Conservation (phyloP, 2,113 vertebrate species). For the Potamarius usumacintae region DNA sequence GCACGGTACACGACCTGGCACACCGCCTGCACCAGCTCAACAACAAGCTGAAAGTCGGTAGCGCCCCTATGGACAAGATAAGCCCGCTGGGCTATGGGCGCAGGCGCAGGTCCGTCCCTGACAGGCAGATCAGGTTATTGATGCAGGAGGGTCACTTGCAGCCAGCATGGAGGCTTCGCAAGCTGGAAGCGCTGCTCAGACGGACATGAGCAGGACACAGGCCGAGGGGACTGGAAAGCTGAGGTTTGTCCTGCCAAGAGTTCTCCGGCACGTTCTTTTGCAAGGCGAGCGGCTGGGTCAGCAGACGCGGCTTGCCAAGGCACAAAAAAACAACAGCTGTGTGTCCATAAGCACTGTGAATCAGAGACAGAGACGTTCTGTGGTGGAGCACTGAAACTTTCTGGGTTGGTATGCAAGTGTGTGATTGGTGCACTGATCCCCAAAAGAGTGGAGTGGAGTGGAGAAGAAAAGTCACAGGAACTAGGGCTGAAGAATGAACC, state of each 20-base stretch:
- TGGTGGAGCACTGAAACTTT: conserved; percentile 23
- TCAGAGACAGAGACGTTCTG: conserved; percentile 36
- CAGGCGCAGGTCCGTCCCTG: conserved; percentile 76
- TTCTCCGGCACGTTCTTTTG: conserved; percentile 55
- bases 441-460: not conserved
- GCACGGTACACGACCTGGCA: conserved; percentile 85
- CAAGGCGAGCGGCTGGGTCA: conserved; percentile 40
- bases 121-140: conserved; percentile 55
- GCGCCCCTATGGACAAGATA: conserved; percentile 81
- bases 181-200: conserved; percentile 66
- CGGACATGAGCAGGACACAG: conserved; percentile 65
- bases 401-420: not conserved
- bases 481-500: conserved; percentile 55
- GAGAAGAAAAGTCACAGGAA: conserved; percentile 17
- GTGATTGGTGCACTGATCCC: conserved; percentile 48
- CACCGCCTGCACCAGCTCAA: conserved; percentile 83
- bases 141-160: conserved; percentile 62
- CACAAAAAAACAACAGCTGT: conserved; percentile 57
- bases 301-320: conserved; percentile 49
- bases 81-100: conserved; percentile 88
- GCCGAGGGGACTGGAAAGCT: conserved; percentile 45
- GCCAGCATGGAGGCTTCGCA: conserved; percentile 69
- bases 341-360: conserved; percentile 62
- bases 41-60: conserved; percentile 76
- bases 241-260: conserved; percentile 69